Evolutionary conservation across 1,140 invertebrate genomes (phyloP), one percentile per base, ranked within the genome.

Genomic region (Bombus pyrosoma): DNA sequence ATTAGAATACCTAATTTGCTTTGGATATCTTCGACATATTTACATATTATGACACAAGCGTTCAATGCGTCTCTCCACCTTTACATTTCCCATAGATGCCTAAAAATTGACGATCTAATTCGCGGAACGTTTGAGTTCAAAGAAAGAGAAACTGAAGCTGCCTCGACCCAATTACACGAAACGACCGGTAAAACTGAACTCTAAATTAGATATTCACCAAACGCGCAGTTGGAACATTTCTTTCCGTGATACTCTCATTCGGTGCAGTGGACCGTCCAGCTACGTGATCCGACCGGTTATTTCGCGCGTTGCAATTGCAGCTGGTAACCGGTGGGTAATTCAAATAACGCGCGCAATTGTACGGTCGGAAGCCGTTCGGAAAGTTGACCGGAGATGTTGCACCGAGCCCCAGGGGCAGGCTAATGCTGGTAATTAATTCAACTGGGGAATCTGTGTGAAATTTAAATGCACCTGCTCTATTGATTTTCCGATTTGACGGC

Each of bases 391-490:
- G 53, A 62, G 34, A 79, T 34, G n/a, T 37, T 32, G 47, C 37
- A 68, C 0, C 25, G 28, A 41, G 39, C 28, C 66, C n/a, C 25
- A 13, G 75, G 25, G 76, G 32, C 59, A 72, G 22, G 41, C 66
- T 79, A 72, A 79, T 71, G 83, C 66, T 80, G 75, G 84, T 90
- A 90, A 90, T 89, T 89, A 87, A 90, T 89, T 89, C 81, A 87
- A 76, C 62, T 28, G 78, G 69, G 13, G 62, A 87, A 90, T 77
- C 75, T 78, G 86, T 81, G 86, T 89, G 77, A 90, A 90, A 90
- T 90, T 89, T 89, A 86, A 89, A 90, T 87, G 89, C 79, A 87
- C 71, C 85, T 62, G 86, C 74, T 83, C 57, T 82, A 90, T 90
- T 78, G 89, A 90, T 90, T 90, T 90, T 68, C 84, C 34, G 53